phyloP scores from a whole-genome alignment of 2,888 invertebrate genomes.

The Ectemnius continuus region DNA sequence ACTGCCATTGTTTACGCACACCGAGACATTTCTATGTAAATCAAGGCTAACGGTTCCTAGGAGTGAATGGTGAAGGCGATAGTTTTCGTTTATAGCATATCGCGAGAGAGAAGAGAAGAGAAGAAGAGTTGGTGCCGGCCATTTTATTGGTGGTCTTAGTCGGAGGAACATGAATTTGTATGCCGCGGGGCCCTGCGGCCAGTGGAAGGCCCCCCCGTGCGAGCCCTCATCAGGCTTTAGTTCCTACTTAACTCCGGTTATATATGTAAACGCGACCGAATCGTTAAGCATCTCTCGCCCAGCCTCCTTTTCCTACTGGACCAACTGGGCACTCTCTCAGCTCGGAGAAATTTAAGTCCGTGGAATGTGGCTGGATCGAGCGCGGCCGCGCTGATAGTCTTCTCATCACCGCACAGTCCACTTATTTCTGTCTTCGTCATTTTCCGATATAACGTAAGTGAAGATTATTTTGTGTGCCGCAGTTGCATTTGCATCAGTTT shows the following conservation, averaged over 20 bases:
- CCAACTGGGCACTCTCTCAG: conserved; percentile 17
- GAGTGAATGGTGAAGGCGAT: conserved; percentile 56
- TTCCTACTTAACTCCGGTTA: conserved; percentile 64
- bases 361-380: conserved; percentile 60
- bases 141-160: conserved; percentile 55
- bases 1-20: conserved; percentile 17
- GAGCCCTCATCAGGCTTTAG: conserved; percentile 66
- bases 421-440: conserved; percentile 35
- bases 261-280: conserved; percentile 64
- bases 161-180: conserved; percentile 57
- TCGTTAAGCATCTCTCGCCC: conserved; percentile 60
- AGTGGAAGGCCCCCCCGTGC: conserved; percentile 58
- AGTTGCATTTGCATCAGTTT: too few species aligned
- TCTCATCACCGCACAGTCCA: conserved; percentile 56
- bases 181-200: conserved; percentile 20
- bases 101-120: not conserved
- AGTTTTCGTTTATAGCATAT: conserved; percentile 53
- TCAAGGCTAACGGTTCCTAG: conserved; percentile 29
- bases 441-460: conserved; percentile 27
- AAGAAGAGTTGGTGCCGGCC: conserved; percentile 16
- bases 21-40: not conserved
- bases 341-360: conserved; percentile 49
- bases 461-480: conserved; percentile 7
- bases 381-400: conserved; percentile 51
- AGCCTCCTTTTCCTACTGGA: conserved; percentile 44